phyloP scores from a whole-genome alignment of 2,888 invertebrate species.

The Phania funesta region DNA sequence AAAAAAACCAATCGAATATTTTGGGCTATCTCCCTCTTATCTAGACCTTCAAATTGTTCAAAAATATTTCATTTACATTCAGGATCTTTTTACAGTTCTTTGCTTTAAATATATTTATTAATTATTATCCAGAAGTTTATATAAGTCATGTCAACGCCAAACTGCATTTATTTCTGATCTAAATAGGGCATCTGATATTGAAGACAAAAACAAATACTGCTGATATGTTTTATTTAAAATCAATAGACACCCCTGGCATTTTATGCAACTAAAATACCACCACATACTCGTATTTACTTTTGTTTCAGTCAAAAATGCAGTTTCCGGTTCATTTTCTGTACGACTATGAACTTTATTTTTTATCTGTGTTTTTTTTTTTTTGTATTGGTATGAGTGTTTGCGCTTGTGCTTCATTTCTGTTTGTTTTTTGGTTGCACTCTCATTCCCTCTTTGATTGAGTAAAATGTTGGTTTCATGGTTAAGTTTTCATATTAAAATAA shows the following conservation, averaged over 20 bases:
- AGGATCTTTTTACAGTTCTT: no score
- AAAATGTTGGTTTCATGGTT: conserved; percentile 30
- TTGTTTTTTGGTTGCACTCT: conserved; percentile 23
- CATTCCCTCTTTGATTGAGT: conserved; percentile 34
- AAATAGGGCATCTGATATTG: no score
- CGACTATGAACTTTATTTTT: conserved; percentile 11
- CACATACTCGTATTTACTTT: background rate
- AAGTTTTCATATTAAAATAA: conserved; percentile 1
- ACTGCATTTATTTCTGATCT: no score
- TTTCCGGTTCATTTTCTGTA: conserved; percentile 34
- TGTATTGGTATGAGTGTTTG: conserved; percentile 13
- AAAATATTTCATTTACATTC: no score
- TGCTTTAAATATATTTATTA: no score
- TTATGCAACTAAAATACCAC: background rate
- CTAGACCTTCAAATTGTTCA: no score
- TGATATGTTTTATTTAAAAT: background rate
- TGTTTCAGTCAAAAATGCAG: background rate
- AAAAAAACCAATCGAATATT: no score
- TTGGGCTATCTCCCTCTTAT: no score
- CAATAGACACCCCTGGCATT: background rate
- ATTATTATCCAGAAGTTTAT: no score
- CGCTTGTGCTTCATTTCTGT: conserved; percentile 15
- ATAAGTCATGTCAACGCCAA: no score
- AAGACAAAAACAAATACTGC: no score
- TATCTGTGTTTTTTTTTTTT: background rate